Conservation (phyloP, 1,140 invertebrate species). For the Dendroctonus valens region DNA sequence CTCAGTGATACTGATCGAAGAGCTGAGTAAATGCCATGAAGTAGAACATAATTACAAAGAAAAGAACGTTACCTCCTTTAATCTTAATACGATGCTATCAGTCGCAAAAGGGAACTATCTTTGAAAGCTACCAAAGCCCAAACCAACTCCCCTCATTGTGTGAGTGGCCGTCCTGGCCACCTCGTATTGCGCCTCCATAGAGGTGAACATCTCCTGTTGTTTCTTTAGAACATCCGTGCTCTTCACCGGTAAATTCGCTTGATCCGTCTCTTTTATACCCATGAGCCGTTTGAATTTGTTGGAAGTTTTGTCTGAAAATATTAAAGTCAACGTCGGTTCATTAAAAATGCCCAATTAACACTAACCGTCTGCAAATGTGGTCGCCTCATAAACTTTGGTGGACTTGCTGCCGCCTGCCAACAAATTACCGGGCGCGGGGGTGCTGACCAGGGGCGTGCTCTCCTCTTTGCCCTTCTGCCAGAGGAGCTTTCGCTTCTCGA, state of each 20-base stretch:
- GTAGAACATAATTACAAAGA: too few species aligned
- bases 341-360: slow-evolving; percentile 1
- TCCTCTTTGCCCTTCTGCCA: slow-evolving; percentile 73
- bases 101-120: slow-evolving; percentile 35
- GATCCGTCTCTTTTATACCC: slow-evolving; percentile 77
- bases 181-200: slow-evolving; percentile 93
- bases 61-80: too few species aligned
- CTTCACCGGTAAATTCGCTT: slow-evolving; percentile 47
- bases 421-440: slow-evolving; percentile 5
- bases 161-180: slow-evolving; percentile 90
- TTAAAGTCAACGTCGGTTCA: neutral
- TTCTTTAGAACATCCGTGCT: slow-evolving; percentile 67
- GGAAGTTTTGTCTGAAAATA: slow-evolving; percentile 63
- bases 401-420: slow-evolving; percentile 48
- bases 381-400: slow-evolving; percentile 74
- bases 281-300: slow-evolving; percentile 95
- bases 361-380: slow-evolving; percentile 81
- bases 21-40: too few species aligned
- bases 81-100: too few species aligned
- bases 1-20: too few species aligned
- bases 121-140: slow-evolving; percentile 66
- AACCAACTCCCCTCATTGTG: slow-evolving; percentile 87
- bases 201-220: slow-evolving; percentile 87
- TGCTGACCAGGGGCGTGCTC: slow-evolving; percentile 31
- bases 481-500: slow-evolving; percentile 83